phyloP scores from a whole-genome alignment of 2,888 invertebrate species.

The Pollenia griseotomentosa region DNA sequence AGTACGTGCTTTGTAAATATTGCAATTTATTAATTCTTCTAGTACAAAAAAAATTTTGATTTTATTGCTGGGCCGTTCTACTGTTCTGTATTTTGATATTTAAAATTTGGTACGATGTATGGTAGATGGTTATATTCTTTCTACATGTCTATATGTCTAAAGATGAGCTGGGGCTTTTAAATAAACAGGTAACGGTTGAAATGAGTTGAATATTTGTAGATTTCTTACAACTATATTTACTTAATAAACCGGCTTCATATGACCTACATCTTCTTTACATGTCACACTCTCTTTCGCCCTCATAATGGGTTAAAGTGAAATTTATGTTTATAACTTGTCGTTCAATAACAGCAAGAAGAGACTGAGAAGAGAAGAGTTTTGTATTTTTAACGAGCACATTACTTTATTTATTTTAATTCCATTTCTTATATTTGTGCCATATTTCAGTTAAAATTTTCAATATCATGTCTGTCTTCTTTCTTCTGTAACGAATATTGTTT shows the following conservation, averaged over 20 bases:
- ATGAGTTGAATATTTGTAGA: too few relatives aligned
- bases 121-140: too few relatives aligned
- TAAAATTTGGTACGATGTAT: too few relatives aligned
- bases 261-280: neutral
- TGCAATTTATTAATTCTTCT: too few relatives aligned
- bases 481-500: constrained; percentile 13
- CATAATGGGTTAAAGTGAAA: constrained; percentile 70
- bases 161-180: too few relatives aligned
- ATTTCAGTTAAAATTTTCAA: constrained; percentile 17
- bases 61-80: too few relatives aligned
- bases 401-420: neutral
- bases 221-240: too few relatives aligned
- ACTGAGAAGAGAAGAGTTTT: constrained; percentile 17
- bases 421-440: neutral
- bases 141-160: too few relatives aligned
- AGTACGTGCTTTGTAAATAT: too few relatives aligned
- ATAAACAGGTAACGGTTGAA: too few relatives aligned
- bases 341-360: constrained; percentile 1
- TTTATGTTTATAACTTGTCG: constrained; percentile 31
- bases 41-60: too few relatives aligned
- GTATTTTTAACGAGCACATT: neutral
- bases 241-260: neutral
- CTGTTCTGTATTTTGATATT: too few relatives aligned
- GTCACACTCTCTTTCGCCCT: neutral
- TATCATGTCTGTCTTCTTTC: constrained; percentile 8